Base-by-base conservation (phyloP, 53 echinoderm and acorn worm species). In the Pentamera pediparva region DNA sequence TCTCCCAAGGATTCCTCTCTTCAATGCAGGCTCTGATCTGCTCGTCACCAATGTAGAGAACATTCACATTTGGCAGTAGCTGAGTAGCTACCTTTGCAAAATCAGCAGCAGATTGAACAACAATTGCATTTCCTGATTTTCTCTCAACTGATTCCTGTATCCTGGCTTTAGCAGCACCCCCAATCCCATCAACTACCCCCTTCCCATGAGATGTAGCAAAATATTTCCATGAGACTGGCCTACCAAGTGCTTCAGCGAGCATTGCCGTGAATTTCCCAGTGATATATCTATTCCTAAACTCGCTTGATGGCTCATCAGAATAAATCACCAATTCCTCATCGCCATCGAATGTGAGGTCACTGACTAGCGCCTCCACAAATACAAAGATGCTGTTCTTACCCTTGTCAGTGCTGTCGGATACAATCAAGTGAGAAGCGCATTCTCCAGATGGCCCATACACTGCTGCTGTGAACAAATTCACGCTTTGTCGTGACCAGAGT, bases 271-370 rank as follows among this genome's bases (percentile, higher is more conserved):
- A 3, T 28, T 71, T 71, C 1, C 72, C 72, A 52, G 53, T 74
- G 17, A 79, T 69, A 33, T 22, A 79, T 35, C 37, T 34, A 33
- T 79, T 79, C 25, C 70, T 70, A 32, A 79, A 79, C 17, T 79
- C 57, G 3, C 67, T 55, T 1, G 79, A 79, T 5, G 54, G 79
- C 26, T 69, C 79, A 51, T 79, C 69, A 49, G 69, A 53, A 51
- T 56, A 56, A 17, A 69, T 53, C 11, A 69, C 0, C 4, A 65
- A 32, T 36, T 50, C 27, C 11, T 32, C 43, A 19, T 59, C 30
- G 13, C 72, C 34, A 7, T 32, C 24, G 32, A 58, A 43, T 15
- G 17, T 30, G 51, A 60, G 19, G 35, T 62, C 15, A 5, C 18
- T 34, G 35, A 43, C 35, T n/a, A 77, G 13, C 13, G 62, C 6